Conservation (phyloP, 2,888 invertebrate species). For the Pyrgus malvae region DNA sequence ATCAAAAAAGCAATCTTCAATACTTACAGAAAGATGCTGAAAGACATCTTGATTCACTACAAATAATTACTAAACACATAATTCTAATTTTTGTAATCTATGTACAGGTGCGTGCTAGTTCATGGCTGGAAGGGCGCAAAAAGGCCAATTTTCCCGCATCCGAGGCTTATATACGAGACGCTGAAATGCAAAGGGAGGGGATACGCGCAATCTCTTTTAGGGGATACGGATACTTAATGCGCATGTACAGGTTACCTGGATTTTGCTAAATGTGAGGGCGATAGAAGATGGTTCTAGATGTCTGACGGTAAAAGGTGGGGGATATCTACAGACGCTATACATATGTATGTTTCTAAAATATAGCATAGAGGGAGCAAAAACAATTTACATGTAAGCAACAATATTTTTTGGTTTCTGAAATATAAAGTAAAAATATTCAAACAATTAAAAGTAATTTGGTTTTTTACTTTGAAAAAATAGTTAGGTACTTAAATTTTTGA, state of each 20-base stretch:
- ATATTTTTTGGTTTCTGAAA: too few relatives aligned
- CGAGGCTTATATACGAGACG: neutral
- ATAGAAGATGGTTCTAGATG: neutral
- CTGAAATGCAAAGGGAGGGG: neutral
- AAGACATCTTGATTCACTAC: conserved; percentile 16
- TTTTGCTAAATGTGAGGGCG: neutral
- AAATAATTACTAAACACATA: conserved; percentile 12
- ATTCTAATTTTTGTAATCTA: conserved; percentile 19
- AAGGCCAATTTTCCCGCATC: neutral
- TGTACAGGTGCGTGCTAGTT: conserved; percentile 23
- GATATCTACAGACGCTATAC: too few relatives aligned
- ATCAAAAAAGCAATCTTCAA: neutral
- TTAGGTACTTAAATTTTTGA: too few relatives aligned
- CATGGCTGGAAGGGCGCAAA: conserved; percentile 17
- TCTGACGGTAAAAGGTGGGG: neutral
- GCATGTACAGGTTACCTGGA: conserved; percentile 5
- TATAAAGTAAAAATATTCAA: too few relatives aligned
- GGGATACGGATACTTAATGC: neutral
- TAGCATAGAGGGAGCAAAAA: too few relatives aligned
- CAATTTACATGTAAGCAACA: too few relatives aligned
- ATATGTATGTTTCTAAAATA: too few relatives aligned
- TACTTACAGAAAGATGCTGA: conserved; percentile 10
- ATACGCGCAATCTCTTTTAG: neutral
- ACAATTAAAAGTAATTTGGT: too few relatives aligned
- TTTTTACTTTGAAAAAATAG: too few relatives aligned